Evolutionary conservation across 2,797 vertebrate species (phyloP), one percentile per base, ranked within the genome.

Genomic region (Pangasius mekongensis): DNA sequence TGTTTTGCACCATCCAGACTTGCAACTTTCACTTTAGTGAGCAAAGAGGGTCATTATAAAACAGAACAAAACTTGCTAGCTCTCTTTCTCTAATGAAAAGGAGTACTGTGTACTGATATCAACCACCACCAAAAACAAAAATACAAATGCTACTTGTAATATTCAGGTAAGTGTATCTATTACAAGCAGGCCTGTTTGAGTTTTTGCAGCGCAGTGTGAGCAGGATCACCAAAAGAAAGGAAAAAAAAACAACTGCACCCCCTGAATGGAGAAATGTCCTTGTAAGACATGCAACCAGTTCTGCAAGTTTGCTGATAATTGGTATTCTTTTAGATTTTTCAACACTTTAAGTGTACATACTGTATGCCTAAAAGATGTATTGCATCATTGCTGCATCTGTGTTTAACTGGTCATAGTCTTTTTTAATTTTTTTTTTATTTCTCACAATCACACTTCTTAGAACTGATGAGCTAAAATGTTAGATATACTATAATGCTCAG

Each of bases 1-100:
- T 36, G 8, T 22, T 60, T 39, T 81, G 52, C 54, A 66, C 27
- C 14, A 52, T 33, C 9, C 18, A 30, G 60, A 49, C 62, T 47
- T n/a, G 3, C 52, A 14, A 24, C 30, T 43, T 64, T 47, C 11
- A 83, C 39, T 33, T 84, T 64, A 84, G n/a, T 69, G 80, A 64
- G 58, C 56, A 43, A 64, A 73, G 13, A 60, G 66, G 22, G 36
- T 84, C 47, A 67, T 84, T 69, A 69, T 84, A 67, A 67, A 69
- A 84, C 83, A 33, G 47, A 33, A 5, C 27, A 6, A 67, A 67
- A 67, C 8, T 30, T 3, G 5, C 56, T 27, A 39, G 36, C 36
- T 8, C 7, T 83, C 43, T 67, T n/a, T 18, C 22, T 62, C 56
- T 47, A 27, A 83, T 66, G 14, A 20, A 66, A 66, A 66, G 27